A percentile compares a stretch with the other conserved stretches of the same genome.
Conservation (phyloP, 2,888 invertebrate species). For the Glaucopsyche alexis region DNA sequence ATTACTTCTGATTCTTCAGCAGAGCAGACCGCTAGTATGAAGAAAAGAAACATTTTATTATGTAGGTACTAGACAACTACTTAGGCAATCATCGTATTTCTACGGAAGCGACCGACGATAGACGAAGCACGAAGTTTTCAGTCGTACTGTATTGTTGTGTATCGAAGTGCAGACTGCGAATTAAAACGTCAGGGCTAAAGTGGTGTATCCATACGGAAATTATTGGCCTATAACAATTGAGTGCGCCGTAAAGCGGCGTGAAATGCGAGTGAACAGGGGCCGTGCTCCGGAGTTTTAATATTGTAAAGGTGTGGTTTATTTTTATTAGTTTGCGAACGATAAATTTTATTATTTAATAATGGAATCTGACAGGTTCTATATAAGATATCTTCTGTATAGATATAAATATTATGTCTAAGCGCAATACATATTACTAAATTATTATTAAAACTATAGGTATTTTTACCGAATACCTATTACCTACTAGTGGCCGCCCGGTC, state of each 20-base stretch:
- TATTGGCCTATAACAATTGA: conserved; percentile 26
- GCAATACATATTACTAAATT: too few species aligned
- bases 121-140: neutral
- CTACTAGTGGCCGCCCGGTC: too few species aligned
- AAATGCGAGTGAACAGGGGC: conserved; percentile 27
- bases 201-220: conserved; percentile 31
- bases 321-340: neutral
- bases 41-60: neutral
- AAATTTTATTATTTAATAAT: neutral
- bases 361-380: neutral
- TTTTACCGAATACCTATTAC: too few species aligned
- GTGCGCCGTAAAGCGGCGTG: conserved; percentile 28
- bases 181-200: conserved; percentile 36
- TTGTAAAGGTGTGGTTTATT: conserved; percentile 16
- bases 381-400: neutral
- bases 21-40: neutral
- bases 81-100: neutral
- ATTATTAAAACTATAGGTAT: too few species aligned
- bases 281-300: neutral
- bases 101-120: neutral
- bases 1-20: neutral
- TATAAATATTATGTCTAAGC: too few species aligned
- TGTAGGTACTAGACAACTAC: neutral
- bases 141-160: conserved; percentile 28
- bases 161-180: conserved; percentile 35